Evolutionary conservation across 1,140 invertebrate species (phyloP).

Genomic region (Drosophila triauraria): DNA sequence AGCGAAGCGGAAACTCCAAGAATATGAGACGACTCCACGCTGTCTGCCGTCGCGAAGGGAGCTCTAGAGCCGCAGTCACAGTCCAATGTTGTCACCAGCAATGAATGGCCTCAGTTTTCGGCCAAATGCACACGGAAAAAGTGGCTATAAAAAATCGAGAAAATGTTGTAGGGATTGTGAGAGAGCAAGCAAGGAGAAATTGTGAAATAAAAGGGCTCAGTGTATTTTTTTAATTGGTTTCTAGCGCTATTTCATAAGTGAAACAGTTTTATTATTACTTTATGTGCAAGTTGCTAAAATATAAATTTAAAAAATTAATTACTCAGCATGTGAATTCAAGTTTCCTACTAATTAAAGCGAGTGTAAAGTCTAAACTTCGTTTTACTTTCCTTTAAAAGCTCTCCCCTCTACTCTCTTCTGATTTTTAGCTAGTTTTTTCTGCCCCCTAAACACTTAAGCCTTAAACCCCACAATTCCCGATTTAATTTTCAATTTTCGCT

Average conservation of each 20-base stretch:
- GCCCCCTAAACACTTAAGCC: background rate
- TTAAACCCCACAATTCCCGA: constrained; percentile 24
- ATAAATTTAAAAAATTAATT: background rate
- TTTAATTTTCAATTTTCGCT: constrained; percentile 55
- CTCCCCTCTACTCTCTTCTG: background rate
- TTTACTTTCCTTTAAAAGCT: no score
- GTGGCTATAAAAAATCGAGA: background rate
- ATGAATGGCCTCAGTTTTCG: constrained; percentile 14
- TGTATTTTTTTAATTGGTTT: background rate
- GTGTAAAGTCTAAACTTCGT: background rate
- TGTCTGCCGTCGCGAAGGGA: constrained; percentile 51
- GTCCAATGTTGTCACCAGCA: constrained; percentile 33
- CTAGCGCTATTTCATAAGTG: no score
- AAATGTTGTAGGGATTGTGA: background rate
- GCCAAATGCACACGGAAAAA: constrained; percentile 3
- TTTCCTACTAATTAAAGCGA: background rate
- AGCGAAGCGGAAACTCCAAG: constrained; percentile 68
- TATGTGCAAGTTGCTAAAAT: no score
- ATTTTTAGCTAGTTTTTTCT: background rate
- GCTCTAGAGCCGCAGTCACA: background rate
- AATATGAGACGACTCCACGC: constrained; percentile 53
- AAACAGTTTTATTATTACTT: no score
- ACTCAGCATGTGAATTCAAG: background rate
- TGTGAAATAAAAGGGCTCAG: background rate
- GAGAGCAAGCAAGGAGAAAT: background rate